Evolutionary conservation across 2,888 invertebrate genomes (phyloP), one percentile per base, ranked within the genome.

Genomic region (Netelia fuscicornis): DNA sequence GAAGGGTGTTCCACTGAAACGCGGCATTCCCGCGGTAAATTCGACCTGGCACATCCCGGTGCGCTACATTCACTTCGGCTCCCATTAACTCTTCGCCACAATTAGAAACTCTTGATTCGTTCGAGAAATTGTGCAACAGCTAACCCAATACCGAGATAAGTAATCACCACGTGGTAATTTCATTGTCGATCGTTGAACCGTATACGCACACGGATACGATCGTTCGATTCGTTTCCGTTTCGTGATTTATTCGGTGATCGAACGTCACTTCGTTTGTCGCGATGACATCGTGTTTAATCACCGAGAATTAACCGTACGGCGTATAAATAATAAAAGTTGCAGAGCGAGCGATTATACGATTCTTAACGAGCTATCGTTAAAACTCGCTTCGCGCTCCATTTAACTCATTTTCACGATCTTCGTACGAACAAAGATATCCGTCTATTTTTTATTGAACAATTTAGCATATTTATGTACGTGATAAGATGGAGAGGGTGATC

Each of bases 11-110:
- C 23, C 37, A 54, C 58, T 6, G 72, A 48, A 80, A 60, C 68
- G 58, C 67, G 67, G 62, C 62, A 48, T 42, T 52, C 17, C 23
- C 56, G 20, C 25, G 68, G 20, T 37, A 68, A 77, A 81, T 64
- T 64, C 58, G 37, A 78, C 68, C 25, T 64, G 81, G 77, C 77
- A 77, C 72, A 74, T 74, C 44, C 62, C 44, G 25, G 11, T 25
- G 25, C 23, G 48, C 17, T 48, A 37, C 62, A 76, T 81, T 58
- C 56, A 75, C 75, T 68, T 64, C 58, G 5, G 54, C 74, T 56
- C 62, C 65, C 13, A 48, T 48, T 48, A 10, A 13, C 48, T 48
- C 48, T 13, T 13, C 5, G 48, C 13, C 48, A 48, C 37, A 48
- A 48, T 48, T 13, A 13, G 3, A 13, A 3, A 13, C 79, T 23